A percentile compares a stretch with the other conserved stretches of the same genome.
These are phyloP conservation scores for Phenganax subtilis DNA, from an alignment of 92 coral and sea anemone genomes.

Conservation along the genomic window DNA sequence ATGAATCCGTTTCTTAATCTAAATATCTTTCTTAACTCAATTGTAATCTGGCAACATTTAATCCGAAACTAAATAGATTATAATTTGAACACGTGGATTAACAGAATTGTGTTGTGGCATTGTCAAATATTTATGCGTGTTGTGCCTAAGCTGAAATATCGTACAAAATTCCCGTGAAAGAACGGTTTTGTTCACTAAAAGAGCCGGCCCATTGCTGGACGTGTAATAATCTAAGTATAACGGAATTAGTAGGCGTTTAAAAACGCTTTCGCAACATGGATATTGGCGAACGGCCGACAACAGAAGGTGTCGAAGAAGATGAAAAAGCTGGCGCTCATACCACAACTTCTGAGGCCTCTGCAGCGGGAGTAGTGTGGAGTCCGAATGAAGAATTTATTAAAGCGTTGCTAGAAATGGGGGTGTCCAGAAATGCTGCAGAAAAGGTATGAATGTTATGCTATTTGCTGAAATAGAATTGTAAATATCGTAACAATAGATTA, in stretches of 20 bases:
- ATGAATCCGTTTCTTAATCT: too few relatives aligned
- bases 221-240: not conserved
- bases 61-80: too few relatives aligned
- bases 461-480: not conserved
- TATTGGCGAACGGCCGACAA: constrained; percentile 8
- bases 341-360: not conserved
- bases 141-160: not conserved
- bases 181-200: not conserved
- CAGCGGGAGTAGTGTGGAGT: constrained; percentile 38
- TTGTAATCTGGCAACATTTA: too few relatives aligned
- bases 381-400: constrained; percentile 66
- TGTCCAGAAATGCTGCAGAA: constrained; percentile 69
- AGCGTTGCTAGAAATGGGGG: constrained; percentile 60
- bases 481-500: constrained; percentile 22
- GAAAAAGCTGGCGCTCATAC: not conserved
- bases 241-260: not conserved
- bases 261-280: constrained; percentile 1
- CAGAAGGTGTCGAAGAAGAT: constrained; percentile 23
- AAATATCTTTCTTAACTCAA: too few relatives aligned
- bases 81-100: too few relatives aligned
- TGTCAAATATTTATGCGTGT: not conserved
- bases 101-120: not conserved
- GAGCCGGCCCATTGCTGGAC: not conserved
- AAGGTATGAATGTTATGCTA: constrained; percentile 44
- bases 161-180: not conserved